Percentiles rank a stretch among this genome's conserved stretches.
These are phyloP conservation scores for Conchocele bisecta DNA, from an alignment of 2,888 invertebrate genomes.

Conservation along the genomic window DNA sequence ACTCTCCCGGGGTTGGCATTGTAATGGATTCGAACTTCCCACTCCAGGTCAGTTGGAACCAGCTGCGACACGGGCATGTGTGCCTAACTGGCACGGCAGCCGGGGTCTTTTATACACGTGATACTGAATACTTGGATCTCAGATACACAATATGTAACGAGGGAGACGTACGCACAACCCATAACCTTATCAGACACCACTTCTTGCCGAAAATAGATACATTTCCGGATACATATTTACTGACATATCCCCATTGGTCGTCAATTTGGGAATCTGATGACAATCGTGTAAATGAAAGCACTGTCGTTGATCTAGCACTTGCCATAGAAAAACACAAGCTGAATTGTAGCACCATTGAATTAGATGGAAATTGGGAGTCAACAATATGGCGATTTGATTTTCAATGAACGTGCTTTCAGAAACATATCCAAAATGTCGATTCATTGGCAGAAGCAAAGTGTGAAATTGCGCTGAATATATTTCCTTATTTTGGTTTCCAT, in stretches of 20 bases:
- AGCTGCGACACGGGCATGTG: conserved; percentile 82
- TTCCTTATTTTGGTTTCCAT: conserved; percentile 67
- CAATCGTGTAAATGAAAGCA: conserved; percentile 86
- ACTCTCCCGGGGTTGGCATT: conserved; percentile 88
- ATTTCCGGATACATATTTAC: conserved; percentile 87
- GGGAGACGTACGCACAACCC: conserved; percentile 86
- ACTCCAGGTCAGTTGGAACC: conserved; percentile 90
- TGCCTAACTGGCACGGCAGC: conserved; percentile 68
- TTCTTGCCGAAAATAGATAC: conserved; percentile 85
- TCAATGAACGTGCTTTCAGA: conserved; percentile 84
- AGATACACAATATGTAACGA: conserved; percentile 87
- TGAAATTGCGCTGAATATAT: conserved; percentile 59
- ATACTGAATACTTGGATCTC: conserved; percentile 49
- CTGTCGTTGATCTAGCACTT: conserved; percentile 58
- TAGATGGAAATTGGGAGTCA: conserved; percentile 92
- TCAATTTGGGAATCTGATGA: conserved; percentile 90
- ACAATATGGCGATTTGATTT: conserved; percentile 91
- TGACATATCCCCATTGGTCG: conserved; percentile 93
- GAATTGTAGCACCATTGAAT: conserved; percentile 85
- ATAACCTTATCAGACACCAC: conserved; percentile 86
- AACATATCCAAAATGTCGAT: conserved; percentile 60
- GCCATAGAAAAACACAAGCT: conserved; percentile 65
- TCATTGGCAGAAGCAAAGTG: conserved; percentile 38
- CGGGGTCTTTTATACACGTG: too few relatives aligned
- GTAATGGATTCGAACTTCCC: conserved; percentile 87